Evolutionary conservation across 1,140 invertebrate species (phyloP).

Genomic region (Anastatus disparis): DNA sequence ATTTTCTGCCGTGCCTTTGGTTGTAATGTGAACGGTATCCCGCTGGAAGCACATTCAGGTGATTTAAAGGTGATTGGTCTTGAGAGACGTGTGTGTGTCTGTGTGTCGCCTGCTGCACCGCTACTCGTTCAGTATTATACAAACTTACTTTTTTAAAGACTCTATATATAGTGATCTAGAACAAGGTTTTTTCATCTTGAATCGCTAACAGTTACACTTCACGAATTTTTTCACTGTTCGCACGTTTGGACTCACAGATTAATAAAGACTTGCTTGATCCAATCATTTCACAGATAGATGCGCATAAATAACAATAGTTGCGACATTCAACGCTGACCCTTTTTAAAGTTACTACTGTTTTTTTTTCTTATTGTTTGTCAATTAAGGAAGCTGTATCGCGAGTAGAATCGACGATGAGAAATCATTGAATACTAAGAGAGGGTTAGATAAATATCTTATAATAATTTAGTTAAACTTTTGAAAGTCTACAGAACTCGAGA

Average conservation of each 20-base stretch:
- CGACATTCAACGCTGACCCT: not conserved
- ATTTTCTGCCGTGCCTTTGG: constrained; percentile 39
- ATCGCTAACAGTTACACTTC: constrained; percentile 2
- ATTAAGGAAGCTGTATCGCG: no score
- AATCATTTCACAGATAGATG: not conserved
- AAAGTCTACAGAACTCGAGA: no score
- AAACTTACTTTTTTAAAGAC: constrained; percentile 19
- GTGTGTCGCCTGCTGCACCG: constrained; percentile 24
- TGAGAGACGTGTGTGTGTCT: no score
- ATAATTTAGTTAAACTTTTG: no score
- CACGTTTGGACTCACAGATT: not conserved
- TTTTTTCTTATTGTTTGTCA: no score
- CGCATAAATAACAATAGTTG: not conserved
- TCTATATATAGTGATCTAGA: constrained; percentile 57
- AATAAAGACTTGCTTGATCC: not conserved
- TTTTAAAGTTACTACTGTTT: no score
- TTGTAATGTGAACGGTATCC: constrained; percentile 1
- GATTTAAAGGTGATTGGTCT: constrained; percentile 32
- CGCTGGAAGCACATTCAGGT: constrained; percentile 22
- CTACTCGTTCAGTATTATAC: no score
- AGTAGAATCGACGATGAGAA: no score
- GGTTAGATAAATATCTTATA: no score
- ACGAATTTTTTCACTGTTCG: constrained; percentile 15
- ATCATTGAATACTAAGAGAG: no score
- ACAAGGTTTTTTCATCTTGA: constrained; percentile 54